Evolutionary conservation across 53 echinoderm and acorn worm genomes (phyloP), one percentile per base, ranked within the genome.

Genomic region (Zoroaster sp.): DNA sequence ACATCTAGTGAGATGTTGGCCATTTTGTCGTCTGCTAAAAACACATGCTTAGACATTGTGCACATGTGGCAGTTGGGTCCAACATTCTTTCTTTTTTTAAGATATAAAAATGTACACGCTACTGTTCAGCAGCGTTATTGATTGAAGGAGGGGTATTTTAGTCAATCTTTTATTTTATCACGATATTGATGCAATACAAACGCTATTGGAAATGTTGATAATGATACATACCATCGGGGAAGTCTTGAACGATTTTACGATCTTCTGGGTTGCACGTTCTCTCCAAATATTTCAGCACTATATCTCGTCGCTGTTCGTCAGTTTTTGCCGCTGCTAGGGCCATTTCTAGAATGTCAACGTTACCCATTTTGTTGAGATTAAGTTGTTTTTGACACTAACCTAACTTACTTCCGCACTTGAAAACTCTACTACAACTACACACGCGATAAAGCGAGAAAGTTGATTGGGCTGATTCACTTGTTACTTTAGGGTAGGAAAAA

Each of bases 261-360:
- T 83, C 83, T 34, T 90, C 67, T 9, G 73, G 66, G 13, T 73
- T 14, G 35, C 67, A 73, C 15, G 47, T 59, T 75, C 53, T 74
- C 69, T 92, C 92, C 69, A 92, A 38, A 45, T 74, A 75, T 67
- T 75, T 55, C 52, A 72, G 39, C 35, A 88, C 74, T 28, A 92
- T 59, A 12, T 88, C 65, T 10, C 75, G 80, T 36, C 80, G 80
- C 66, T 92, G 73, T 54, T 88, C 88, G 18, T 81, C 92, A n/a
- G 77, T 80, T 69, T 88, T 88, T 42, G 88, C 88, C 43, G 45
- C 75, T 67, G 39, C 30, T 39, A 88, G 67, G 35, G 92, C 92
- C 63, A 80, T 72, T 40, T 92, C 82, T 40, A 80, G 41, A 25
- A 90, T 35, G 51, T 85, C 69, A 17, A 89, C 3, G 31, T 43